These are phyloP conservation scores for Drosophila navojoa DNA, from an alignment of 1,140 invertebrate species.

Conservation along the genomic window DNA sequence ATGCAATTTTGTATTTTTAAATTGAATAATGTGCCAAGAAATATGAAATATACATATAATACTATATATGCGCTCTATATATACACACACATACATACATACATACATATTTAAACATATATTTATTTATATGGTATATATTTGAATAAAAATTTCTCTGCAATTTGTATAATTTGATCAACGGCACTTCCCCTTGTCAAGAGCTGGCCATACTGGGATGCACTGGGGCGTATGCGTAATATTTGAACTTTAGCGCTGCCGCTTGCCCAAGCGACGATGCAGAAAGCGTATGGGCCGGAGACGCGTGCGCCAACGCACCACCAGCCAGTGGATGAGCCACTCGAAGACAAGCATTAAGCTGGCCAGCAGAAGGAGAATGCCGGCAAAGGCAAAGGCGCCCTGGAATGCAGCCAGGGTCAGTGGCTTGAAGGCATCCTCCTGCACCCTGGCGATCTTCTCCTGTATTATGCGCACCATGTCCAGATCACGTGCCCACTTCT, in stretches of 20 bases:
- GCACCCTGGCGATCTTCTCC: constrained; percentile 58
- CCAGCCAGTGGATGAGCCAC: constrained; percentile 35
- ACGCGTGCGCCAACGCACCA: constrained; percentile 39
- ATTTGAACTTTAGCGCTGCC: not conserved
- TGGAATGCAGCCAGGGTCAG: constrained; percentile 61
- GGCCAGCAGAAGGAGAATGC: constrained; percentile 47
- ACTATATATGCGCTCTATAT: constrained; percentile 36
- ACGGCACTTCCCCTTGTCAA: constrained; percentile 5
- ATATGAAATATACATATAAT: constrained; percentile 52
- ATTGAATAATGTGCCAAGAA: constrained; percentile 81
- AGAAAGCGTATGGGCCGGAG: constrained; percentile 38
- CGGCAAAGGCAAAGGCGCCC: constrained; percentile 60
- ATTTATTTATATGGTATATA: constrained; percentile 41
- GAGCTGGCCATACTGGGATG: constrained; percentile 13
- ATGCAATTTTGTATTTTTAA: constrained; percentile 80
- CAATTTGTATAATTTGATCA: constrained; percentile 25
- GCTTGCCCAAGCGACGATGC: constrained; percentile 40
- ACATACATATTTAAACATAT: constrained; percentile 8
- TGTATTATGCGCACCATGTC: constrained; percentile 72
- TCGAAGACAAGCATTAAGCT: constrained; percentile 55
- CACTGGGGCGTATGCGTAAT: constrained; percentile 33
- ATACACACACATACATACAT: constrained; percentile 27
- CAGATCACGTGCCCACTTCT: constrained; percentile 77
- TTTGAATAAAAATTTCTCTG: constrained; percentile 20
- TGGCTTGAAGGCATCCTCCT: constrained; percentile 63